Evolutionary conservation across 35 echinoderm and acorn worm species (phyloP).

Genomic region (Ophiothrix spiculata): DNA sequence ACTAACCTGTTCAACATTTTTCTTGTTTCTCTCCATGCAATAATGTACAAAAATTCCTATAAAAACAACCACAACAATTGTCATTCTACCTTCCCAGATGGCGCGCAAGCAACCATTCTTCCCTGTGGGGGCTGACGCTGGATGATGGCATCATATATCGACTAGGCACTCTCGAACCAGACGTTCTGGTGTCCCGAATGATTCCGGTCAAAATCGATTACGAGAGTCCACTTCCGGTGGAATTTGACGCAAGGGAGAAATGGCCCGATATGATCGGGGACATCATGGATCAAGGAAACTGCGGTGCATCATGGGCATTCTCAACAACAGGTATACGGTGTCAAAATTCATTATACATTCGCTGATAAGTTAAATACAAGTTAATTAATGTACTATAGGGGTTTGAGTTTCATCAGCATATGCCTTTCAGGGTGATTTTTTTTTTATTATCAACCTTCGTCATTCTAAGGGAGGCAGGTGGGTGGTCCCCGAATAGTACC

Average conservation of each 20-base stretch:
- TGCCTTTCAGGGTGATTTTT: too few relatives aligned
- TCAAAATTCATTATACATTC: too few relatives aligned
- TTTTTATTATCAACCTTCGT: too few relatives aligned
- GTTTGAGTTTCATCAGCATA: too few relatives aligned
- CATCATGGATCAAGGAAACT: slow-evolving; percentile 87
- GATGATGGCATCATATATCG: slow-evolving; percentile 29
- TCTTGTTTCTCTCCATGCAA: too few relatives aligned
- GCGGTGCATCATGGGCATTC: slow-evolving; percentile 92
- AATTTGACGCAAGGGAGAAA: slow-evolving; percentile 76
- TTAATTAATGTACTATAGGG: too few relatives aligned
- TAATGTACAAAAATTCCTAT: too few relatives aligned
- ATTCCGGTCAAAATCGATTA: slow-evolving; percentile 50
- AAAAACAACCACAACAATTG: too few relatives aligned
- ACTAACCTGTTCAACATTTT: too few relatives aligned
- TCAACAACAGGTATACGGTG: slow-evolving; percentile 84
- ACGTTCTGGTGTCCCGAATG: slow-evolving; percentile 39
- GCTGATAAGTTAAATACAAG: too few relatives aligned
- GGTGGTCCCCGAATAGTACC: too few relatives aligned
- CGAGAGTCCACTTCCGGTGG: slow-evolving; percentile 42
- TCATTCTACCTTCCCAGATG: slow-evolving; percentile 40
- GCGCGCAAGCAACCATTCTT: slow-evolving; percentile 56
- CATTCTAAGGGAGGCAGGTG: too few relatives aligned
- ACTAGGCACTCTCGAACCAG: slow-evolving; percentile 65
- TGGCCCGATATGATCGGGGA: slow-evolving; percentile 72
- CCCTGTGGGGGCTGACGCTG: slow-evolving; percentile 53